Conservation (phyloP, 2,113 vertebrate genomes). For the Terrapene triunguis region DNA sequence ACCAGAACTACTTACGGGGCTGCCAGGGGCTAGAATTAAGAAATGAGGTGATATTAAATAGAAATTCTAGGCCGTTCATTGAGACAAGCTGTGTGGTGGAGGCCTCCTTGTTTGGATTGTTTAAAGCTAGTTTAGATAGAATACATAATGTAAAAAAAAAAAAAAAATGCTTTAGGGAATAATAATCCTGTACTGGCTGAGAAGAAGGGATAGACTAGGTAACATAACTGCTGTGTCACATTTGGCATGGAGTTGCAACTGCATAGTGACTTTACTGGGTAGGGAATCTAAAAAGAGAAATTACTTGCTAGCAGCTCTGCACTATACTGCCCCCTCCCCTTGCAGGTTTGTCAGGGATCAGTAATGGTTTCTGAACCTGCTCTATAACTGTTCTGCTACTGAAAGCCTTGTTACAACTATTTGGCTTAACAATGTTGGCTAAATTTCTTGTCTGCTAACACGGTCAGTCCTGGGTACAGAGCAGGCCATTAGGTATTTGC, state of each 20-base stretch:
- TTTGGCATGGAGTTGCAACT: not conserved
- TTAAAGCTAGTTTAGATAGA: not conserved
- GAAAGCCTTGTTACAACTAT: not conserved
- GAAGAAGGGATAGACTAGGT: not conserved
- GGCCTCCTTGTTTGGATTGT: not conserved
- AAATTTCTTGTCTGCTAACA: fast-evolving
- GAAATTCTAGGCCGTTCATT: fast-evolving
- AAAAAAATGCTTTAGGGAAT: not conserved
- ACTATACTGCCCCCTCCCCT: not conserved
- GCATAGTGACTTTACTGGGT: fast-evolving
- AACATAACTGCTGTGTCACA: fast-evolving
- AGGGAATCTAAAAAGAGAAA: not conserved
- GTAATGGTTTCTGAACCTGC: not conserved
- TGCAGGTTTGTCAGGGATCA: not conserved
- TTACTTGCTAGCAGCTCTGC: not conserved
- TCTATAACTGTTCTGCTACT: not conserved
- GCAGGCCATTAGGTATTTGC: fast-evolving
- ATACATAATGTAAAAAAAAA: not conserved
- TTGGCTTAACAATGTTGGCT: not conserved
- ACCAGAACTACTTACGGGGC: fast-evolving
- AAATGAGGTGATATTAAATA: fast-evolving
- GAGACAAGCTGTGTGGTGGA: not conserved
- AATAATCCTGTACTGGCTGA: not conserved
- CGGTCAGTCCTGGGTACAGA: not conserved
- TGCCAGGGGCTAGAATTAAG: not conserved